Evolutionary conservation across 2,888 invertebrate genomes (phyloP).

Genomic region (Torymus tubicola): DNA sequence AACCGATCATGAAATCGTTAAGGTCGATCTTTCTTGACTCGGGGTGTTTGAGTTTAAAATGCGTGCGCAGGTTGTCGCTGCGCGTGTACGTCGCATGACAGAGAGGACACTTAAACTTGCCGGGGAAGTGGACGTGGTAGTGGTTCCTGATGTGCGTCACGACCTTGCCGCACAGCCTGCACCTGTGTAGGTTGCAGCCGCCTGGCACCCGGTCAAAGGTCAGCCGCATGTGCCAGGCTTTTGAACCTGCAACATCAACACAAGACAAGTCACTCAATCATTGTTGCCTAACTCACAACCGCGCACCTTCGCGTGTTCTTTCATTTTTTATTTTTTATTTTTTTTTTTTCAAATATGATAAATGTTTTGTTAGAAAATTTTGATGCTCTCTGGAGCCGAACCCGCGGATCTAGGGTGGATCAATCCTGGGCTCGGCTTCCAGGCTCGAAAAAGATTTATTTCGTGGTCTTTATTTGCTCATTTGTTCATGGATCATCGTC

Average conservation of each 20-base stretch:
- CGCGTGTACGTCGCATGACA: slow-evolving; percentile 94
- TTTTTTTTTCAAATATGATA: neutral
- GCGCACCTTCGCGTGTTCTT: slow-evolving; percentile 51
- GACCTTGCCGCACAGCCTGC: slow-evolving; percentile 96
- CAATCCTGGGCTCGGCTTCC: slow-evolving; percentile 38
- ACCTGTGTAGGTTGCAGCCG: slow-evolving; percentile 94
- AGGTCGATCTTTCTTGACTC: slow-evolving; percentile 91
- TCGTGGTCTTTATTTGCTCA: slow-evolving; percentile 1
- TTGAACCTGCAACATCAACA: slow-evolving; percentile 90
- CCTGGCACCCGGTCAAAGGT: slow-evolving; percentile 95
- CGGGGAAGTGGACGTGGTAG: slow-evolving; percentile 95
- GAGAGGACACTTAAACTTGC: slow-evolving; percentile 93
- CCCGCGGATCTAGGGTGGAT: slow-evolving; percentile 4
- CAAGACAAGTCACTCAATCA: slow-evolving; percentile 77
- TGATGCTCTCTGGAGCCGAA: slow-evolving; percentile 22
- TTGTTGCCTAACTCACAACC: slow-evolving; percentile 69
- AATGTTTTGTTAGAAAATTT: no score
- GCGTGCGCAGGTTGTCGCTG: slow-evolving; percentile 94
- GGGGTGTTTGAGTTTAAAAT: slow-evolving; percentile 95
- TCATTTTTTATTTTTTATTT: neutral
- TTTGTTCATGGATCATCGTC: slow-evolving; percentile 50
- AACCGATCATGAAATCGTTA: slow-evolving; percentile 81
- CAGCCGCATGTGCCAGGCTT: slow-evolving; percentile 96
- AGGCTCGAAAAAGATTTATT: no score
- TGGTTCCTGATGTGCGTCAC: slow-evolving; percentile 96